Conservation (phyloP, 2,888 invertebrate species). For the Callimorpha dominula region DNA sequence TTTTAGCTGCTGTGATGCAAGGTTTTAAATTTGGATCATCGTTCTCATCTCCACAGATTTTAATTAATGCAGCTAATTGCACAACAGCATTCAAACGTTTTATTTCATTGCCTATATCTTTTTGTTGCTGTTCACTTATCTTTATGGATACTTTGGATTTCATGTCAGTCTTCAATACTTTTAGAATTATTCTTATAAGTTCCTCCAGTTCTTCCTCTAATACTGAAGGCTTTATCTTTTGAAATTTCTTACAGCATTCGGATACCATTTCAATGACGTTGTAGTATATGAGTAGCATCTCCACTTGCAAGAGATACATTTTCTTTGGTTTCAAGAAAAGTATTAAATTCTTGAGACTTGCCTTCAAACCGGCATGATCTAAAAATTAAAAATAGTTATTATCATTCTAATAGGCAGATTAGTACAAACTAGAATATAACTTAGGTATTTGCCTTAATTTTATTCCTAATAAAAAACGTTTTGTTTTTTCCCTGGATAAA, state of each 20-base stretch:
- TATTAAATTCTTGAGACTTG: neutral
- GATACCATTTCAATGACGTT: slow-evolving; percentile 66
- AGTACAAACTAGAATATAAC: too few species aligned
- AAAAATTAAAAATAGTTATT: neutral
- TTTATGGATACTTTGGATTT: slow-evolving; percentile 54
- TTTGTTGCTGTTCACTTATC: slow-evolving; percentile 75
- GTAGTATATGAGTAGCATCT: slow-evolving; percentile 63
- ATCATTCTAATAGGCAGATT: too few species aligned
- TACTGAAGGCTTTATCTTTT: slow-evolving; percentile 22
- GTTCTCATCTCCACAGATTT: slow-evolving; percentile 30
- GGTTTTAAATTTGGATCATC: slow-evolving; percentile 39
- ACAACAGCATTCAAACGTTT: slow-evolving; percentile 68
- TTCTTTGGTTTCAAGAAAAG: slow-evolving; percentile 28
- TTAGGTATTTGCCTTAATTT: neutral
- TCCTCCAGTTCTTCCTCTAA: slow-evolving; percentile 50
- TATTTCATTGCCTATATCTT: slow-evolving; percentile 70
- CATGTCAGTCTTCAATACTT: slow-evolving; percentile 50
- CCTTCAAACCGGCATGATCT: neutral
- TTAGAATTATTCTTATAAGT: slow-evolving; percentile 58
- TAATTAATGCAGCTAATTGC: slow-evolving; percentile 62
- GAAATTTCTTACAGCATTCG: slow-evolving; percentile 59
- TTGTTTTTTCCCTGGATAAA: neutral
- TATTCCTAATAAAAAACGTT: neutral
- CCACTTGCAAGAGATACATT: slow-evolving; percentile 60
- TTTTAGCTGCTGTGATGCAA: slow-evolving; percentile 47